These are phyloP conservation scores for Pristionchus mayeri DNA, from an alignment of 2,888 invertebrate genomes.

Conservation along the genomic window DNA sequence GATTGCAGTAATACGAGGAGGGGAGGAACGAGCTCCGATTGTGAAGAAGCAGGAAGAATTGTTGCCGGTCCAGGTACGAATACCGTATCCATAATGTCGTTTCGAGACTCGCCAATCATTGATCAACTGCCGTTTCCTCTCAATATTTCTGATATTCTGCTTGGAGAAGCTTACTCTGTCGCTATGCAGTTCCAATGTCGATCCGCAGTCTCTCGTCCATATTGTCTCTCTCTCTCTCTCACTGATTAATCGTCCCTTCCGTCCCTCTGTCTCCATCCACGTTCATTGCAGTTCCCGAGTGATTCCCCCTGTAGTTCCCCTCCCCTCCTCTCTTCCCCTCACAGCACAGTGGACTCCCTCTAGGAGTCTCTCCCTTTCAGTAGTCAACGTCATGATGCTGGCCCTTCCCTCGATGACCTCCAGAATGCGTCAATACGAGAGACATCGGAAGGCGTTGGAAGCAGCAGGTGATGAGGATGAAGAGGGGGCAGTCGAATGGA, in stretches of 20 bases:
- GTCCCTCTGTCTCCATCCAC: neutral
- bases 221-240: conserved; percentile 31
- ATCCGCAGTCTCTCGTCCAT: neutral
- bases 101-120: neutral
- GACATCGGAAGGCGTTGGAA: conserved; percentile 72
- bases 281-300: neutral
- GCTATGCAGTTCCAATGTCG: neutral
- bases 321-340: neutral
- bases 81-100: conserved; percentile 38
- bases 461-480: conserved; percentile 69
- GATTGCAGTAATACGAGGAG: conserved; percentile 21
- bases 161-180: conserved; percentile 2
- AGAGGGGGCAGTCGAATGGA: neutral
- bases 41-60: conserved; percentile 72
- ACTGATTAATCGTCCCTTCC: neutral
- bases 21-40: conserved; percentile 50
- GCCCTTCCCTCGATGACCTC: conserved; percentile 74
- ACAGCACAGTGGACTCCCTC: neutral
- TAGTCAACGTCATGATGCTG: conserved; percentile 75
- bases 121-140: neutral
- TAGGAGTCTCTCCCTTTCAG: conserved; percentile 54
- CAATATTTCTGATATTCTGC: neutral
- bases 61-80: conserved; percentile 73
- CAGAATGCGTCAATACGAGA: conserved; percentile 72
- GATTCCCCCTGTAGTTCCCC: neutral